A percentile compares a stretch with the other conserved stretches of the same genome.
These are phyloP conservation scores for Volucella inanis DNA, from an alignment of 2,888 invertebrate genomes.

Conservation along the genomic window DNA sequence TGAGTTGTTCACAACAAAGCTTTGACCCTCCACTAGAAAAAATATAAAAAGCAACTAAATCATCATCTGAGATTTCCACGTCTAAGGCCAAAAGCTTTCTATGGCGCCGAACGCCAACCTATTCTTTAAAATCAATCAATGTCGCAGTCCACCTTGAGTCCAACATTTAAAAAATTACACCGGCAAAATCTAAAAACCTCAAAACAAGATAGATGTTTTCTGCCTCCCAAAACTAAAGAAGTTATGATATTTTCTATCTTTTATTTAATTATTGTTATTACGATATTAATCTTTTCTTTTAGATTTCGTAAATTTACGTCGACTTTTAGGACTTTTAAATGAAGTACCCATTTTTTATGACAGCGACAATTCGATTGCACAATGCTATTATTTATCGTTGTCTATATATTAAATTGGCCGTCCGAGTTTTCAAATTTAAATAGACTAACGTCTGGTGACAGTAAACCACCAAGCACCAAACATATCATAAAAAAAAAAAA, in stretches of 20 bases:
- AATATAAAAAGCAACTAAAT: no score
- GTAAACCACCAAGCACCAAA: conserved; percentile 33
- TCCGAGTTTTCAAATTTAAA: conserved; percentile 21
- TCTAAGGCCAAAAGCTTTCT: no score
- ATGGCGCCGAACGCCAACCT: no score
- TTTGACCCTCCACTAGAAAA: no score
- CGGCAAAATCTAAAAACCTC: background rate
- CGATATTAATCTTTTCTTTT: background rate
- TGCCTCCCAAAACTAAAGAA: no score
- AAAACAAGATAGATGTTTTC: no score
- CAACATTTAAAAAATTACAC: background rate
- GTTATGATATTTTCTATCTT: no score
- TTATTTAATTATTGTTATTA: no score
- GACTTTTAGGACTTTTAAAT: conserved; percentile 19
- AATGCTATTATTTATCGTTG: conserved; percentile 54
- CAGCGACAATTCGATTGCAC: conserved; percentile 54
- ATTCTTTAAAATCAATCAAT: no score
- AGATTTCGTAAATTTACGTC: conserved; percentile 24
- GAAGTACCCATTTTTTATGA: conserved; percentile 20
- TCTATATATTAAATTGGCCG: conserved; percentile 51
- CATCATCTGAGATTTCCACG: no score
- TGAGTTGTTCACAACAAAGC: no score
- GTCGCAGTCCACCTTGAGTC: no score
- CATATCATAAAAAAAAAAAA: conserved; percentile 22
- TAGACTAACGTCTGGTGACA: conserved; percentile 40